Conservation (phyloP, 2,797 vertebrate species). For the Diplodus sargus region DNA sequence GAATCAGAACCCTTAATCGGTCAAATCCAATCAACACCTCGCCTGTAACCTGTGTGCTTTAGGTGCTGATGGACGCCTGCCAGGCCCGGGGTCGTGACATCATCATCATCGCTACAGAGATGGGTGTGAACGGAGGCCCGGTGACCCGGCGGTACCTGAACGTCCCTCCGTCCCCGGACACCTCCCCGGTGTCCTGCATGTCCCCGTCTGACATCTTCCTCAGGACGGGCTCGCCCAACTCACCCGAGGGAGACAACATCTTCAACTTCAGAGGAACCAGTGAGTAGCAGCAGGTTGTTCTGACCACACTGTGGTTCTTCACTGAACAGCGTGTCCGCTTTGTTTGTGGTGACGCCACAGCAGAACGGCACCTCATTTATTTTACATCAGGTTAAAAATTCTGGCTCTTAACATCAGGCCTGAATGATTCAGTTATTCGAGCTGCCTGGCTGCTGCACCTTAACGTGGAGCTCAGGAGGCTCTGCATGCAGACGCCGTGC, state of each 20-base stretch:
- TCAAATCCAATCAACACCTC: conserved; percentile 3
- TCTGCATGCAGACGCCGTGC: conserved; percentile 30
- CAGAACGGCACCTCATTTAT: background rate
- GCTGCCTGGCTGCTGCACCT: background rate
- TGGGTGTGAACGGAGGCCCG: conserved; percentile 55
- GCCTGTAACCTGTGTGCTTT: conserved; percentile 3
- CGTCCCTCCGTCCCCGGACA: conserved; percentile 71
- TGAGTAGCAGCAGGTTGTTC: conserved; percentile 10
- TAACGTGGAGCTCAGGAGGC: background rate
- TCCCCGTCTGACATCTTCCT: conserved; percentile 85
- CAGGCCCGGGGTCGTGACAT: conserved; percentile 78
- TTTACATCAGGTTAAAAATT: background rate
- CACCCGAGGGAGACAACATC: conserved; percentile 71
- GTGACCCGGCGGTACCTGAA: conserved; percentile 78
- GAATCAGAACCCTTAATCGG: background rate
- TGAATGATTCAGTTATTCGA: background rate
- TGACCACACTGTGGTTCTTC: background rate
- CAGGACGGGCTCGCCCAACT: conserved; percentile 78
- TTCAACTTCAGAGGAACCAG: conserved; percentile 79
- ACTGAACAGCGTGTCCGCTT: background rate
- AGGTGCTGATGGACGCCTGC: conserved; percentile 82
- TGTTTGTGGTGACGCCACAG: too few relatives aligned
- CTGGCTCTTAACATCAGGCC: background rate
- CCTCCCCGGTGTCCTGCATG: conserved; percentile 81
- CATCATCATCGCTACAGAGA: conserved; percentile 83